A percentile compares a stretch with the other conserved stretches of the same genome.
phyloP scores from a whole-genome alignment of 2,797 vertebrate genomes.

The Peromyscus attwateri region DNA sequence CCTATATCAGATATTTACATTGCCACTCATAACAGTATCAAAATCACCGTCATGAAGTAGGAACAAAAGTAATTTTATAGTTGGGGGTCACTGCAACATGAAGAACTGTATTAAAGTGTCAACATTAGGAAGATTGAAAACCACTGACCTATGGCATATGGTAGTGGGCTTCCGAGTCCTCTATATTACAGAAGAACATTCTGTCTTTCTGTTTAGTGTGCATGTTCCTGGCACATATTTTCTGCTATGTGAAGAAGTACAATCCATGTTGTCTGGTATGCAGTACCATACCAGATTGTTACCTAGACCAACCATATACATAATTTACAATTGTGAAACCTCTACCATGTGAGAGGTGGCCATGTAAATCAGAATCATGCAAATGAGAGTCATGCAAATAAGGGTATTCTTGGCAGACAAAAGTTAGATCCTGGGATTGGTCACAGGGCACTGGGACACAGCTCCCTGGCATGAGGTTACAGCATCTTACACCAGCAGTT shows the following conservation, averaged over 20 bases:
- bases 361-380: background rate
- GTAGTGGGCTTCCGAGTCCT: background rate
- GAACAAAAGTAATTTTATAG: background rate
- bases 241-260: background rate
- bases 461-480: background rate
- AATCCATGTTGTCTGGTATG: background rate
- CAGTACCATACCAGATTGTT: background rate
- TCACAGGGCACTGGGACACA: background rate
- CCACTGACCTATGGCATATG: background rate
- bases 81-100: background rate
- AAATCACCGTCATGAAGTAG: background rate
- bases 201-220: background rate
- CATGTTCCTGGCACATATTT: background rate
- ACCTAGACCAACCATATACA: background rate
- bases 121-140: background rate
- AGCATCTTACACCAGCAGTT: too few relatives aligned
- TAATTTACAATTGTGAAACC: background rate
- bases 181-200: background rate
- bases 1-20: background rate
- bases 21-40: background rate
- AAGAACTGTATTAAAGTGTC: too few relatives aligned
- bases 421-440: background rate
- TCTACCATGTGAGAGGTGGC: background rate
- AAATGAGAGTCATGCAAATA: background rate
- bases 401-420: background rate